These are phyloP conservation scores for Cyrtorhinus lividipennis DNA, from an alignment of 1,140 invertebrate genomes.

Conservation along the genomic window DNA sequence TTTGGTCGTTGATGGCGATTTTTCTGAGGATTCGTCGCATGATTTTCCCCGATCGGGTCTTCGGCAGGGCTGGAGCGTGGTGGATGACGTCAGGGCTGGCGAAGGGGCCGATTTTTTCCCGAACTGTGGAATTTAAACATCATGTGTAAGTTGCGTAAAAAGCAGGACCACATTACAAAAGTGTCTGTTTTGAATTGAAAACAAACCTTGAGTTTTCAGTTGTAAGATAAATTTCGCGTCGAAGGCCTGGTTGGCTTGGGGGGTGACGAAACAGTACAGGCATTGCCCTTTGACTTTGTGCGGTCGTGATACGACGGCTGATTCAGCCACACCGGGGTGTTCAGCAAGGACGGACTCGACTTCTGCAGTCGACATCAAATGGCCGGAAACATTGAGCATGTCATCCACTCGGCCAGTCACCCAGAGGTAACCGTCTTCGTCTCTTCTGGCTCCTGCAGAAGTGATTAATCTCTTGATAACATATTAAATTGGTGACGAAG, in stretches of 20 bases:
- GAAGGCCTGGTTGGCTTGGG: constrained; percentile 58
- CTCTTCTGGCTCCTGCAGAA: constrained; percentile 67
- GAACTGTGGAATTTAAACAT: constrained; percentile 53
- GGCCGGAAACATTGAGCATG: constrained; percentile 95
- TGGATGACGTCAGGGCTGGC: constrained; percentile 91
- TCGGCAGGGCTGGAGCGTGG: constrained; percentile 79
- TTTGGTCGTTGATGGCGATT: constrained; percentile 70
- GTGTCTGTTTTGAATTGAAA: too few species aligned
- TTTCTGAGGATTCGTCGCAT: constrained; percentile 90
- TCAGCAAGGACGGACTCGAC: constrained; percentile 82
- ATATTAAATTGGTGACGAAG: too few species aligned
- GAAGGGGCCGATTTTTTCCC: constrained; percentile 88
- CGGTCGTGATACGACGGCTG: constrained; percentile 85
- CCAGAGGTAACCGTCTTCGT: constrained; percentile 91
- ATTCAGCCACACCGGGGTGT: constrained; percentile 70
- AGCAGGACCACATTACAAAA: too few species aligned
- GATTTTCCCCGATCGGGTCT: constrained; percentile 96
- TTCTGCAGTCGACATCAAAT: constrained; percentile 92
- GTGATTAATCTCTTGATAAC: too few species aligned
- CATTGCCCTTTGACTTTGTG: constrained; percentile 92
- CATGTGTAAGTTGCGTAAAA: too few species aligned
- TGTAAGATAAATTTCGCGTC: constrained; percentile 53
- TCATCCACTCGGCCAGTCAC: constrained; percentile 94
- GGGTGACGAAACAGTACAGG: constrained; percentile 89
- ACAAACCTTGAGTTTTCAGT: constrained; percentile 57